Evolutionary conservation across 2,888 invertebrate genomes (phyloP).

Genomic region (Coecobrya sp.): DNA sequence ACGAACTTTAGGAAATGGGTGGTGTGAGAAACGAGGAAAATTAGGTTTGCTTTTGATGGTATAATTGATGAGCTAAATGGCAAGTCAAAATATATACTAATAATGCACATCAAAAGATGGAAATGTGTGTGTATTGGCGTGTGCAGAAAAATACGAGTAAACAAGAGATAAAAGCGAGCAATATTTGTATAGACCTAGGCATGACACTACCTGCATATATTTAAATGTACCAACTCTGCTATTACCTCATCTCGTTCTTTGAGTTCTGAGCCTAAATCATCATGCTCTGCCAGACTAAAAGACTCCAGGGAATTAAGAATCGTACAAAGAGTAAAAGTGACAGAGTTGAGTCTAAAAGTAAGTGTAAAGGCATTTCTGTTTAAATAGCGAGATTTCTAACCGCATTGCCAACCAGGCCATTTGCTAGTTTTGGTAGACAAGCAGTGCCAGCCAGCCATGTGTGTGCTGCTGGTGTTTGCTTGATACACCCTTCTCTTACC

Average conservation of each 20-base stretch:
- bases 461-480: conserved; percentile 17
- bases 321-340: conserved; percentile 36
- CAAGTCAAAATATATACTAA: conserved; percentile 15
- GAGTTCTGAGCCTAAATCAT: conserved; percentile 31
- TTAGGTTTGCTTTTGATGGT: neutral
- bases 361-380: conserved; percentile 45
- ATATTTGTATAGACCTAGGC: neutral
- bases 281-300: conserved; percentile 12
- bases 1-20: neutral
- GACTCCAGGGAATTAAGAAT: conserved; percentile 41
- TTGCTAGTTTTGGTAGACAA: conserved; percentile 23
- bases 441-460: neutral
- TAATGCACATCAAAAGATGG: neutral
- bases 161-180: neutral
- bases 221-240: neutral
- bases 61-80: neutral
- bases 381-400: conserved; percentile 67
- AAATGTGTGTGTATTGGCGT: neutral
- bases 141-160: neutral
- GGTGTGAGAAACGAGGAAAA: neutral
- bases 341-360: conserved; percentile 19
- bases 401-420: neutral
- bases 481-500: neutral
- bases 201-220: neutral
- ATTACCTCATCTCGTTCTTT: neutral